Base-by-base conservation (phyloP, 2,888 invertebrate genomes). In the Sphecodes monilicornis region DNA sequence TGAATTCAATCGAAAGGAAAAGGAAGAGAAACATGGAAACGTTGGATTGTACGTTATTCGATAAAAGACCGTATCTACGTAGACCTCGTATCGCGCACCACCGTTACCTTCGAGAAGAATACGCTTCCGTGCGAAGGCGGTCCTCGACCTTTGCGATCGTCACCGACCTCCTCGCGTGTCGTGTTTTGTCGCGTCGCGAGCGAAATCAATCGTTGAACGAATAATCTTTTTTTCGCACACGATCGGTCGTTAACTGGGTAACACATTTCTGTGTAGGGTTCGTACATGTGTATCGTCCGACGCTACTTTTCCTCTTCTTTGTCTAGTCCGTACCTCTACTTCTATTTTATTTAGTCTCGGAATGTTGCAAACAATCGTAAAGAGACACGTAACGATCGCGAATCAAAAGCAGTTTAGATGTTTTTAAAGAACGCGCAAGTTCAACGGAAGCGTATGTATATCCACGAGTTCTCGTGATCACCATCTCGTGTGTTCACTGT, bases 1-100 rank as follows among this genome's bases (percentile, higher is more conserved):
- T 0, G 93, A 96, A 3, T 94, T 92, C 50, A 22, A 92, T 1
- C 86, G 86, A 32, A 82, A 71, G 1, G 91, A 93, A 6, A 85
- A 85, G 2, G 87, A 91, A 6, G 84, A 85, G 41, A 89, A 80
- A 71, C 81, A 54, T 71, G 84, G 71, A 26, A 86, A 84, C 26
- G 22, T n/a, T n/a, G 26, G 11, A 60, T 3, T 18, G 46, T 0
- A 18, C 32, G 5, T 29, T 16, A 64, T 29, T 32, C 54, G 54
- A 57, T 26, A n/a, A 57, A 57, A 4, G 26, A 26, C 16, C 57
- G 26, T 11, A 6, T 22, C 22, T 6, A 8, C 1, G 22, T 50
- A 50, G 50, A 18, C 46, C 46, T 22, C 46, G 18, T 22, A 22
- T 50, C 50, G 16, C 46, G 46, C 46, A 46, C 46, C 5, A 16